Evolutionary conservation across 2,113 vertebrate genomes (phyloP), one percentile per base, ranked within the genome.

Genomic region (Perca flavescens): DNA sequence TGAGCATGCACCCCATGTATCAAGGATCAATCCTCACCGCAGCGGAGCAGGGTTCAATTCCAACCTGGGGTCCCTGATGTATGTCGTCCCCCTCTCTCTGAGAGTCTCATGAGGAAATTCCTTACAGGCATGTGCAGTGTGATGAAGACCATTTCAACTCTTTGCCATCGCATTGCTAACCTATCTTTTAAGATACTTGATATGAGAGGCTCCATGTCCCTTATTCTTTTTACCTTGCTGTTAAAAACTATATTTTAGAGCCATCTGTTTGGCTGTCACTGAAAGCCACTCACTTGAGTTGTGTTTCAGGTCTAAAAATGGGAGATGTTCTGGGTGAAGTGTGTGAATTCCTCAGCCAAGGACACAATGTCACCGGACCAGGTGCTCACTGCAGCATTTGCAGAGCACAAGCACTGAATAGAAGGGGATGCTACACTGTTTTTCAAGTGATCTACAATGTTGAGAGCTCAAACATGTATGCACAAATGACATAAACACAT

Each of bases 381-480:
- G 88, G 80, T 88, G 88, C 75, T 88, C 74, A 71, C 84, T 88
- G 80, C 90, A 87, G 82, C 57, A 78, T 68, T 86, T 79, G 53
- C 28, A 73, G 57, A 75, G 75, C 73, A 12, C 15, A 67, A 34
- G 22, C 73, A 70, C 54, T 77, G 49, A 68, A 70, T 21, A 21
- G n/a, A 15, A 67, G 64, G 73, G 11, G 13, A 86, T 31, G 36
- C 47, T 60, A 63, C 58, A n/a, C 17, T 70, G 47, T 19, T n/a
- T 74, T 72, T 63, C 15, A 77, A 76, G 6, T 31, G 31, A 58
- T 70, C 49, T 1, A 19, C 36, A 79, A 47, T 25, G n/a, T 28
- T 43, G 19, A 75, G 49, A 54, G 43, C 50, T 70, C 12, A 53
- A 36, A 53, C 13, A 68, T 5, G 5, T 52, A 53, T 15, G 6